These are phyloP conservation scores for Oophaga pumilio DNA, from an alignment of 2,113 vertebrate species.

Conservation along the genomic window DNA sequence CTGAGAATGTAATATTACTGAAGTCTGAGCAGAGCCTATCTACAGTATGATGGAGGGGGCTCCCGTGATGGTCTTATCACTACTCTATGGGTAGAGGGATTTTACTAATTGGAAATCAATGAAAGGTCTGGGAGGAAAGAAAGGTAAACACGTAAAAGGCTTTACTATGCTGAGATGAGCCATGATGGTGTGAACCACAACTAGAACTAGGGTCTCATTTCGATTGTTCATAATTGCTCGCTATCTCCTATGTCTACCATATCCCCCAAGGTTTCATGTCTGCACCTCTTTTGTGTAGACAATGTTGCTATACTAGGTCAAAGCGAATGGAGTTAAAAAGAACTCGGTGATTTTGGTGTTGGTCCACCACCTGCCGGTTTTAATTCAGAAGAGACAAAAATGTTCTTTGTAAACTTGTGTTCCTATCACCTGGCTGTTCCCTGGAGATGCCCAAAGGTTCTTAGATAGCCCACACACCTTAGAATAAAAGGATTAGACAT, in stretches of 20 bases:
- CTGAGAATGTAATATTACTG: neutral
- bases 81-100: neutral
- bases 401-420: too few relatives aligned
- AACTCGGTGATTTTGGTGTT: too few relatives aligned
- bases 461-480: too few relatives aligned
- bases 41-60: neutral
- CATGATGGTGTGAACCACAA: neutral
- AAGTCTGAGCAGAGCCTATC: neutral
- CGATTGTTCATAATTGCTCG: neutral
- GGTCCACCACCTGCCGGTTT: too few relatives aligned
- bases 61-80: neutral
- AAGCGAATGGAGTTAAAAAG: too few relatives aligned
- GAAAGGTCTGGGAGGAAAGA: neutral
- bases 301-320: too few relatives aligned
- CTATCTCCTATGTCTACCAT: neutral
- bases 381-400: too few relatives aligned
- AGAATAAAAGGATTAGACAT: too few relatives aligned
- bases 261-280: neutral
- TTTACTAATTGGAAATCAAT: neutral
- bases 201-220: neutral
- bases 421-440: too few relatives aligned
- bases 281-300: neutral
- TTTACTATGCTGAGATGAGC: neutral
- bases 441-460: too few relatives aligned
- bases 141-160: neutral